These are phyloP conservation scores for Monopterus albus DNA, from an alignment of 2,113 vertebrate species.

Conservation along the genomic window DNA sequence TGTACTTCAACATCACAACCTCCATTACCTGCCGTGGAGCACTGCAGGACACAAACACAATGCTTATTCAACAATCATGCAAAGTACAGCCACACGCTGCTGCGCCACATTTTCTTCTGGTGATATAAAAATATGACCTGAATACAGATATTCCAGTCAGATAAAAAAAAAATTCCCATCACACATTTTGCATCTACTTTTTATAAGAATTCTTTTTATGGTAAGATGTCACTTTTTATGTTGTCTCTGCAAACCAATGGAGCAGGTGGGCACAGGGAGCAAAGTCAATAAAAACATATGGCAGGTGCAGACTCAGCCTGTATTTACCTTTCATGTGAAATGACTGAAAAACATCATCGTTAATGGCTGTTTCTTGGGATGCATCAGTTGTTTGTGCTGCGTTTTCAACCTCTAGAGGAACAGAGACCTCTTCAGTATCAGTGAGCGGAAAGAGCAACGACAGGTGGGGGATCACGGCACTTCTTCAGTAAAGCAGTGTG, in stretches of 20 bases:
- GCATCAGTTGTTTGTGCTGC: no score
- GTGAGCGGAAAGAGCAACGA: not conserved
- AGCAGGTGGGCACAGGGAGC: conserved; percentile 20
- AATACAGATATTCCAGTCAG: not conserved
- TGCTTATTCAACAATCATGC: not conserved
- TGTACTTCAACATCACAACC: conserved; percentile 17
- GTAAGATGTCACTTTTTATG: conserved; percentile 10
- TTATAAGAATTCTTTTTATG: conserved; percentile 10
- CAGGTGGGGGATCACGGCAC: not conserved
- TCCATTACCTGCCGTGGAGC: not conserved
- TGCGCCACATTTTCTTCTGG: not conserved
- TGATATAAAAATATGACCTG: conserved; percentile 19
- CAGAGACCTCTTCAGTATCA: conserved; percentile 3
- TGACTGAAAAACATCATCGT: conserved; percentile 5
- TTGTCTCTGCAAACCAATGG: conserved; percentile 14
- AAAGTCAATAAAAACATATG: conserved; percentile 37
- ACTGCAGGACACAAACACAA: not conserved
- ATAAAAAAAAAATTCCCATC: not conserved
- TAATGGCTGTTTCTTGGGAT: conserved; percentile 13
- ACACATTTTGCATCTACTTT: not conserved
- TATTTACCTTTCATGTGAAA: conserved; percentile 31
- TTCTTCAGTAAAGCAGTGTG: not conserved
- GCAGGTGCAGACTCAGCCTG: conserved; percentile 21
- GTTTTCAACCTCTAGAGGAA: conserved; percentile 10
- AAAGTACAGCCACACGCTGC: not conserved